Percentiles rank a stretch among this genome's conserved stretches.
Evolutionary conservation across 1,140 invertebrate species (phyloP).

Genomic region (Ceratoteleas bidentatus): DNA sequence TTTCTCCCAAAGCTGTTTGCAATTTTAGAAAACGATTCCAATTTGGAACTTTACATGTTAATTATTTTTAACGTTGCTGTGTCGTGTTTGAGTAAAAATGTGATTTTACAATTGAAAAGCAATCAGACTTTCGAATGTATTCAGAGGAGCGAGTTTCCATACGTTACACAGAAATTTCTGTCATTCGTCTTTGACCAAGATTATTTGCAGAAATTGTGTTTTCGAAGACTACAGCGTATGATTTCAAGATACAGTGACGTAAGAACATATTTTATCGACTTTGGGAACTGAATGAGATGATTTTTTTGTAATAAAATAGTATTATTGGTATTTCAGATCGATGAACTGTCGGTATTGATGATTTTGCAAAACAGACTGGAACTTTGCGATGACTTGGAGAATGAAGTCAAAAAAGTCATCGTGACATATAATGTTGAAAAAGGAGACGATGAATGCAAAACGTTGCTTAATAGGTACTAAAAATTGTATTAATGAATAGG

Average conservation of each 20-base stretch:
- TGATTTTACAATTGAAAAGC: constrained; percentile 30
- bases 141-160: constrained; percentile 40
- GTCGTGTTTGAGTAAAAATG: constrained; percentile 54
- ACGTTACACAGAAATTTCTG: constrained; percentile 57
- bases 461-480: no score
- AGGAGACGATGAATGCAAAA: no score
- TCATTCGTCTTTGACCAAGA: constrained; percentile 50
- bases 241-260: constrained; percentile 58
- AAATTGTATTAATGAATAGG: no score
- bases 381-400: not conserved
- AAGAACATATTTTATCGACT: constrained; percentile 11
- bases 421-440: no score
- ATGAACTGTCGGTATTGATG: constrained; percentile 58
- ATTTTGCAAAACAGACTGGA: constrained; percentile 47
- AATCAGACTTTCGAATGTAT: constrained; percentile 15
- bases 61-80: constrained; percentile 63
- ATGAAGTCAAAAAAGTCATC: no score
- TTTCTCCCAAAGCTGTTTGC: constrained; percentile 58
- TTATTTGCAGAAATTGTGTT: constrained; percentile 45
- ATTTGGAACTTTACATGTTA: constrained; percentile 48
- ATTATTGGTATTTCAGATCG: constrained; percentile 57
- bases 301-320: not conserved
- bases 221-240: constrained; percentile 47
- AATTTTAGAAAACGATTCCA: constrained; percentile 9
- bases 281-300: not conserved